phyloP scores from a whole-genome alignment of 2,888 invertebrate genomes.

The Pyrocoelia pectoralis region DNA sequence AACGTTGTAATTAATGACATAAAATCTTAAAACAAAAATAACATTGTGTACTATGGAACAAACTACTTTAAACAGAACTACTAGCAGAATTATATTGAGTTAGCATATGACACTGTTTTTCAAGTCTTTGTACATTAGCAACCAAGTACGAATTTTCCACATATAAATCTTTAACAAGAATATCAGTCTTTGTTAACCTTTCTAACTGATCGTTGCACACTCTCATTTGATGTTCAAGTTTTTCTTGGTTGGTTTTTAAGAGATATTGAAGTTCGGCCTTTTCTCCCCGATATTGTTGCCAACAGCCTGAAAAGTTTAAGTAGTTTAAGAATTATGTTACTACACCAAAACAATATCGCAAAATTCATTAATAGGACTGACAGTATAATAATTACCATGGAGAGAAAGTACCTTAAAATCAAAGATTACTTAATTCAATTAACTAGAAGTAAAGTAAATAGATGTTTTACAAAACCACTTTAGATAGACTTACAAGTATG shows the following conservation, averaged over 20 bases:
- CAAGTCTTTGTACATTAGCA: constrained; percentile 67
- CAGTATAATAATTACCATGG: too few relatives aligned
- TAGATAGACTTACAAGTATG: too few relatives aligned
- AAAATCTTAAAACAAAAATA: constrained; percentile 20
- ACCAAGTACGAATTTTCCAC: constrained; percentile 84
- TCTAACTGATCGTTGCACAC: constrained; percentile 68
- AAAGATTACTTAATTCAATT: too few relatives aligned
- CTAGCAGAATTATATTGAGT: constrained; percentile 58
- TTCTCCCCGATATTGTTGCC: constrained; percentile 66
- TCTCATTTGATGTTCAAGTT: constrained; percentile 64
- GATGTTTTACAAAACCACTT: too few relatives aligned
- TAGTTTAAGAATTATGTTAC: neutral
- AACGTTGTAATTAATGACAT: neutral
- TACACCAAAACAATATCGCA: too few relatives aligned
- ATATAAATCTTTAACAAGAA: constrained; percentile 82
- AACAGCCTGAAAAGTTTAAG: constrained; percentile 58
- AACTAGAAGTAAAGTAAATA: too few relatives aligned
- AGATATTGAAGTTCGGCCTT: constrained; percentile 63
- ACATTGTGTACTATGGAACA: constrained; percentile 17
- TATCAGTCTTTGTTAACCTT: constrained; percentile 75
- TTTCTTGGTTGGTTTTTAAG: constrained; percentile 64
- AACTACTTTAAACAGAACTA: constrained; percentile 50
- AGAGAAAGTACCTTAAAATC: too few relatives aligned
- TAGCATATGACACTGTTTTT: constrained; percentile 64
- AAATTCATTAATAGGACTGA: too few relatives aligned